These are phyloP conservation scores for Rhinophrynus dorsalis DNA, from an alignment of 2,797 vertebrate species.

Conservation along the genomic window DNA sequence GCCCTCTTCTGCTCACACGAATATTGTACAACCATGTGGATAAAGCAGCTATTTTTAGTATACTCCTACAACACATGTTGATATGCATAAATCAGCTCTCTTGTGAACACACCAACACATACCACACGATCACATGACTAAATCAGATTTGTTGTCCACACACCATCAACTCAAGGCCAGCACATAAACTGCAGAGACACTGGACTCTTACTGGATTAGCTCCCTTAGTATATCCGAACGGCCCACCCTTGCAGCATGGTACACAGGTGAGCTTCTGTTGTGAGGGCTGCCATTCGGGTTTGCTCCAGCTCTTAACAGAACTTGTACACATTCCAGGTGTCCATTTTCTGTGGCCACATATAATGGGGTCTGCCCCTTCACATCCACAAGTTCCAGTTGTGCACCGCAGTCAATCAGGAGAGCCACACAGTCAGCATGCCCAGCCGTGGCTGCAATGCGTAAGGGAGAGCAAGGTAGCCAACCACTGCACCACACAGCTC, in stretches of 20 bases:
- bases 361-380: slow-evolving; percentile 91
- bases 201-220: slow-evolving; percentile 79
- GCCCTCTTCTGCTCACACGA: no score
- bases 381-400: slow-evolving; percentile 88
- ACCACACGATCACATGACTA: no score
- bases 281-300: slow-evolving; percentile 91
- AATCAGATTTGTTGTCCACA: no score
- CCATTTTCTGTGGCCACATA: slow-evolving; percentile 91
- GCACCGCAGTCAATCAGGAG: slow-evolving; percentile 86
- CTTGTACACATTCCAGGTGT: slow-evolving; percentile 85
- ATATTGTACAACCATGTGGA: no score
- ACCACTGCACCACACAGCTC: slow-evolving; percentile 91
- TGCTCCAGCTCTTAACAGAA: slow-evolving; percentile 87
- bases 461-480: slow-evolving; percentile 90
- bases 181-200: no score
- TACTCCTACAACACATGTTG: no score
- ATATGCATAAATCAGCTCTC: no score
- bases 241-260: slow-evolving; percentile 85
- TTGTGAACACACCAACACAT: no score
- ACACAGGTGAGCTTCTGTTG: slow-evolving; percentile 90
- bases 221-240: slow-evolving; percentile 83
- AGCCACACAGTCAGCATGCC: slow-evolving; percentile 82
- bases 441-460: slow-evolving; percentile 86
- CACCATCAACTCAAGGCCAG: no score
- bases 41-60: no score